Evolutionary conservation across 2,113 vertebrate species (phyloP), one percentile per base, ranked within the genome.

Genomic region (Oophaga pumilio): DNA sequence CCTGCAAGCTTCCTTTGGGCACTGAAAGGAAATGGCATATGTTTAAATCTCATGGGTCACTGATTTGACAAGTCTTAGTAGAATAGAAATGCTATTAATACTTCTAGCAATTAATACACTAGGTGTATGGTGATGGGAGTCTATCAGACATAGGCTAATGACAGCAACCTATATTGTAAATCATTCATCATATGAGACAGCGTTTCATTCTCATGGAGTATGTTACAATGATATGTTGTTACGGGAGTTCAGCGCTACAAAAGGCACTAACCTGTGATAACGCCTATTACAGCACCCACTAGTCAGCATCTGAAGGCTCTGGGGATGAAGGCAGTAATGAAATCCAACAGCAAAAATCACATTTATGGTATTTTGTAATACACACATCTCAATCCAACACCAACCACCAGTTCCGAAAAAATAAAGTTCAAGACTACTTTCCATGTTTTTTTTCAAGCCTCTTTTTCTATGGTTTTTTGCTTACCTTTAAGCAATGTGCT

Each of bases 1-100:
- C 81, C 81, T 83, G 14, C 66, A 53, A 83, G 81, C 81, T 69
- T 83, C 62, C 81, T 68, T 83, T 83, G 81, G 81, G 81, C 81
- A 83, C 62, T 69, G 1, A 11, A 64, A 49, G 20, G 49, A 83
- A 69, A 68, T 24, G 22, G 62, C 24, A 66, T 26, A 80, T 68
- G 62, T 17, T 18, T 53, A 69, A 53, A 15, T 83, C 81, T 53
- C 60, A n/a, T 9, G 62, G n/a, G 81, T 68, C 43, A 69, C 81
- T 10, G n/a, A 53, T 69, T 15, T 83, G 81, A 69, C 81, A 83
- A 24, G 49, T 68, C 33, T 50, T 8, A 52, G 62, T 53, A 49
- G 20, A 82, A 26, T 17, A 83, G 8, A 24, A 53, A 68, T 17
- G 64, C 49, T 26, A 69, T 50, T 33, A 60, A 80, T 60, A 80